phyloP scores from a whole-genome alignment of 2,797 vertebrate genomes.

The Tangara arthus region DNA sequence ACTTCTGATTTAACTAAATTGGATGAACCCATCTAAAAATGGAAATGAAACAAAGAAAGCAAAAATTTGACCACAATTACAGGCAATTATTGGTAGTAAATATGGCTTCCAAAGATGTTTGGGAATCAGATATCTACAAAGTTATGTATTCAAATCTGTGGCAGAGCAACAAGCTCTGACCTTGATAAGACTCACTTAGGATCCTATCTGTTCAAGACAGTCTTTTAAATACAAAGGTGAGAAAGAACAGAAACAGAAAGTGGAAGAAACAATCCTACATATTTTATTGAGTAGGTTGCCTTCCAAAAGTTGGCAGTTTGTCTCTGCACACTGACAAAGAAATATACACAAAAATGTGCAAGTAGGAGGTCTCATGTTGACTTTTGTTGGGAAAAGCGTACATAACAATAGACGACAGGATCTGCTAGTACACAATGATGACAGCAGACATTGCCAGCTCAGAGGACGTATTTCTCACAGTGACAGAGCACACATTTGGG shows the following conservation, averaged over 20 bases:
- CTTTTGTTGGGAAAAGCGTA: neutral
- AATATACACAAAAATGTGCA: neutral
- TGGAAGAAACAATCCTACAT: neutral
- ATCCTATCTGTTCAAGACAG: constrained; percentile 26
- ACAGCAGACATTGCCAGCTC: neutral
- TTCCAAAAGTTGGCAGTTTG: neutral
- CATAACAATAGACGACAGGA: neutral
- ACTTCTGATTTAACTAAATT: constrained; percentile 13
- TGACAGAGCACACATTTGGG: neutral
- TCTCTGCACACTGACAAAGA: neutral
- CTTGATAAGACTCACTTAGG: constrained; percentile 43
- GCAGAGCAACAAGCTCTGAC: neutral
- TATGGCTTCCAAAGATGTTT: constrained; percentile 13
- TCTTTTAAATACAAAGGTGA: constrained; percentile 45
- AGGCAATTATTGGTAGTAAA: neutral
- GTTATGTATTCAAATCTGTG: neutral
- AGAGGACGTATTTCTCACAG: neutral
- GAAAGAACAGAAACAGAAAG: constrained; percentile 56
- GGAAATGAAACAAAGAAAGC: constrained; percentile 20
- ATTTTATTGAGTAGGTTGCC: neutral
- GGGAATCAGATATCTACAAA: neutral
- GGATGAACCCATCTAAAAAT: neutral
- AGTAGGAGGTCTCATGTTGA: neutral
- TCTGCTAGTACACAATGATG: neutral
- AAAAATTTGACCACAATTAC: neutral